Conservation (phyloP, 2,888 invertebrate species). For the Ormia ochracea region DNA sequence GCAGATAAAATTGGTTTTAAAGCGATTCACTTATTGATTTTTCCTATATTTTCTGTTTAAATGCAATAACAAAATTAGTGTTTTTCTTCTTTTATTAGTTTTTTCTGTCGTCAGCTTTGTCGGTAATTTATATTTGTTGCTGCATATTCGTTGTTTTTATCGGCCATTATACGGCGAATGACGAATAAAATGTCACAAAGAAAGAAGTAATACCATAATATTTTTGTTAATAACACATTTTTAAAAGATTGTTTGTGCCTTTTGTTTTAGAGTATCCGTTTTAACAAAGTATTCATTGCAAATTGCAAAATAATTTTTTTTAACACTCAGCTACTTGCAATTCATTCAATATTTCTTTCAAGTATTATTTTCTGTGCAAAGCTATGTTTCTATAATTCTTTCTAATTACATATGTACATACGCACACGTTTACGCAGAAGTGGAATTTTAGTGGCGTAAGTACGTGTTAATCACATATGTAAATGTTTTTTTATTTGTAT, state of each 20-base stretch:
- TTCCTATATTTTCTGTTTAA: constrained; percentile 15
- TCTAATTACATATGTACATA: no score
- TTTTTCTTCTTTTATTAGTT: no score
- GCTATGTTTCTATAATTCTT: no score
- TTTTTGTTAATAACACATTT: constrained; percentile 18
- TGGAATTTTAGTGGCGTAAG: no score
- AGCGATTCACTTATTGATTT: constrained; percentile 35
- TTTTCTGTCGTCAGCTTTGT: not conserved
- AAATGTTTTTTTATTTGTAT: no score
- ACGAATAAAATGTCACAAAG: not conserved
- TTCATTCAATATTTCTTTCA: no score
- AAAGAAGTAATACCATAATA: not conserved
- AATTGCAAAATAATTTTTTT: no score
- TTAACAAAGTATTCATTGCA: not conserved
- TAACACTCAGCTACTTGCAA: no score
- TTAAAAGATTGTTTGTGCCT: not conserved
- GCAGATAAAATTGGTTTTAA: not conserved
- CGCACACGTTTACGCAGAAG: no score
- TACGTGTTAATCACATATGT: no score
- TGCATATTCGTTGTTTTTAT: constrained; percentile 7
- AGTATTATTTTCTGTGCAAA: no score
- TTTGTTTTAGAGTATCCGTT: not conserved
- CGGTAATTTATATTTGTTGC: not conserved
- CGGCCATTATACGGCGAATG: constrained; percentile 20
- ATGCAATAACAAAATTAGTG: not conserved